Conservation (phyloP, 2,797 vertebrate species). For the Morus bassanus region DNA sequence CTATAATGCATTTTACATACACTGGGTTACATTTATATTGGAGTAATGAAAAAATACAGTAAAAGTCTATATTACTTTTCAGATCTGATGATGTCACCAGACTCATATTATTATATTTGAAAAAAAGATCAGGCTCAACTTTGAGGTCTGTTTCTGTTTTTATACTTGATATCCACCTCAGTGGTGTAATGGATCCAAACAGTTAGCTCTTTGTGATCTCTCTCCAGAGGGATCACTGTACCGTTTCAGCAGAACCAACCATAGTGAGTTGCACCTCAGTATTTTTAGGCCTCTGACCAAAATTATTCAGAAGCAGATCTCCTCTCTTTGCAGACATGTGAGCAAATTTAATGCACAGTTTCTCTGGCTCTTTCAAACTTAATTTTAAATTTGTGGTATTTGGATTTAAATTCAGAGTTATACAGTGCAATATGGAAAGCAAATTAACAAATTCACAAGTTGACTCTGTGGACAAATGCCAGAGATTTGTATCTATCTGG, state of each 20-base stretch:
- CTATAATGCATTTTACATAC: slow-evolving; percentile 69
- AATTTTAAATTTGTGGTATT: neutral
- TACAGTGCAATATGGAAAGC: slow-evolving; percentile 3
- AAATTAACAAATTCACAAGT: slow-evolving; percentile 55
- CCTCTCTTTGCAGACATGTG: neutral
- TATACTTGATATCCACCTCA: slow-evolving; percentile 47
- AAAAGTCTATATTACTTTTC: slow-evolving; percentile 59
- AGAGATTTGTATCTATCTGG: slow-evolving; percentile 10
- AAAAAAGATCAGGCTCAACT: slow-evolving; percentile 7
- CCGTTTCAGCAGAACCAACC: slow-evolving; percentile 17
- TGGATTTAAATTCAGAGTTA: slow-evolving; percentile 1
- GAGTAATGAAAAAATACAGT: slow-evolving; percentile 20
- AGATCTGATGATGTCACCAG: slow-evolving; percentile 65
- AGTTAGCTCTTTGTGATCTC: slow-evolving; percentile 39
- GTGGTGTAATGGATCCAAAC: neutral
- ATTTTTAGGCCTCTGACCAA: neutral
- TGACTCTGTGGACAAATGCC: neutral
- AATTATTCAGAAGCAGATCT: neutral
- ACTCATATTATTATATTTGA: slow-evolving; percentile 3
- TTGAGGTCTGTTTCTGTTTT: slow-evolving; percentile 61
- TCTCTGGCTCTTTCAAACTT: neutral
- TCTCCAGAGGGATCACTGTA: slow-evolving; percentile 4
- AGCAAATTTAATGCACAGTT: neutral
- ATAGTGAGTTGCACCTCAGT: neutral
- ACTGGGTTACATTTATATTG: slow-evolving; percentile 44